A percentile compares a stretch with the other conserved stretches of the same genome.
phyloP scores from a whole-genome alignment of 2,888 invertebrate species.

The Lepidonotus clava region DNA sequence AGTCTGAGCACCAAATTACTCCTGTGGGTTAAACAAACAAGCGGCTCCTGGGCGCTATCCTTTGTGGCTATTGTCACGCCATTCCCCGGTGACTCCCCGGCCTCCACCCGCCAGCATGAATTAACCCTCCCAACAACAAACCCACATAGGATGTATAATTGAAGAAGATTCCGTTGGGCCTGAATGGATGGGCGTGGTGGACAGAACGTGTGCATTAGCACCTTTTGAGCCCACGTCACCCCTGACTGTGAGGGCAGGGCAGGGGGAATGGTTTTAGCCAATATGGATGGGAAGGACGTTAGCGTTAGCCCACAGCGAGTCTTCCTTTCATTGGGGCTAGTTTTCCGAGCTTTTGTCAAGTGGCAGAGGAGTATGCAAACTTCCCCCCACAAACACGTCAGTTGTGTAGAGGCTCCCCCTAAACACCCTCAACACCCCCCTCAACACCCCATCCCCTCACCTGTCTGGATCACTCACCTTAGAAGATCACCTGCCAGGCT shows the following conservation, averaged over 20 bases:
- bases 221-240: not conserved
- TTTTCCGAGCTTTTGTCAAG: not conserved
- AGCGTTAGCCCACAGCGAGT: not conserved
- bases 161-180: constrained; percentile 4
- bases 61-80: constrained; percentile 25
- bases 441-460: constrained; percentile 24
- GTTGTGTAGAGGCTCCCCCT: not conserved
- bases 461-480: not conserved
- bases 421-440: not conserved
- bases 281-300: not conserved
- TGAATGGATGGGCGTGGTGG: constrained; percentile 11
- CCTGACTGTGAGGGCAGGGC: not conserved
- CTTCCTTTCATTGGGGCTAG: no score
- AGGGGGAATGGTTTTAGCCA: not conserved
- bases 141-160: not conserved
- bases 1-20: not conserved
- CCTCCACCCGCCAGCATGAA: not conserved
- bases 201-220: constrained; percentile 42
- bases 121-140: not conserved
- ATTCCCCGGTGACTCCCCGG: not conserved
- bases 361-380: constrained; percentile 2
- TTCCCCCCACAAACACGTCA: not conserved
- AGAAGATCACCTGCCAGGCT: not conserved
- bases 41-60: not conserved
- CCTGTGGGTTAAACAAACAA: constrained; percentile 43